phyloP scores from a whole-genome alignment of 64 coral and sea anemone species.

The Dendrophyllia cribrosa region DNA sequence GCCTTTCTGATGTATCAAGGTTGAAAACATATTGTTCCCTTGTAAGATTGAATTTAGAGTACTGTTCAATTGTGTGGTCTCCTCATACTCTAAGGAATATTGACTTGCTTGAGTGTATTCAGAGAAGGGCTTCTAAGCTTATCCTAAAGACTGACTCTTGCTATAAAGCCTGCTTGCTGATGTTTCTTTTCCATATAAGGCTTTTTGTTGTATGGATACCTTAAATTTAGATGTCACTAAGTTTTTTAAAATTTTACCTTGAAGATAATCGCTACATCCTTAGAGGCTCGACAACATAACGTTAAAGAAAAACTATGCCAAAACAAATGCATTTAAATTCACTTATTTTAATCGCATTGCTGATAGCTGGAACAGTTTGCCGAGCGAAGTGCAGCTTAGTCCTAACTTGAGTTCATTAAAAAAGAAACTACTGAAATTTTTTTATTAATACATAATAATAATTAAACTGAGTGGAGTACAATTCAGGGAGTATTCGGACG shows the following conservation, averaged over 20 bases:
- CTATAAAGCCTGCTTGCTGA: conserved; percentile 15
- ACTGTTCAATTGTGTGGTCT: conserved; percentile 29
- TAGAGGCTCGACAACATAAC: no score
- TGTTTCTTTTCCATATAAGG: conserved; percentile 22
- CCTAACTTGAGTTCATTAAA: not conserved
- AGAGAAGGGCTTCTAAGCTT: conserved; percentile 60
- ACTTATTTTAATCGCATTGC: not conserved
- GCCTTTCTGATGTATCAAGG: not conserved
- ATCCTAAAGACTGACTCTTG: conserved; percentile 50
- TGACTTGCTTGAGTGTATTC: conserved; percentile 16
- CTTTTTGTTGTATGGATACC: not conserved
- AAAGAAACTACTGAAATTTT: not conserved
- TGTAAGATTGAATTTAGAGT: conserved; percentile 29
- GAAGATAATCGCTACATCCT: not conserved
- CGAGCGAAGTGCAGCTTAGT: not conserved
- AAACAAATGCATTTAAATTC: not conserved
- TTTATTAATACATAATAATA: not conserved
- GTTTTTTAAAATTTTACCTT: not conserved
- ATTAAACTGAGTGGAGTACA: no score
- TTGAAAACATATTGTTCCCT: conserved; percentile 13
- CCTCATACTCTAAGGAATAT: conserved; percentile 21
- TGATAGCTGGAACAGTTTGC: conserved; percentile 8
- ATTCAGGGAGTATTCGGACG: no score
- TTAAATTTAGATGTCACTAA: not conserved
- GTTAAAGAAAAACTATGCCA: not conserved